These are phyloP conservation scores for Pterostichus madidus DNA, from an alignment of 2,888 invertebrate species.

Conservation along the genomic window DNA sequence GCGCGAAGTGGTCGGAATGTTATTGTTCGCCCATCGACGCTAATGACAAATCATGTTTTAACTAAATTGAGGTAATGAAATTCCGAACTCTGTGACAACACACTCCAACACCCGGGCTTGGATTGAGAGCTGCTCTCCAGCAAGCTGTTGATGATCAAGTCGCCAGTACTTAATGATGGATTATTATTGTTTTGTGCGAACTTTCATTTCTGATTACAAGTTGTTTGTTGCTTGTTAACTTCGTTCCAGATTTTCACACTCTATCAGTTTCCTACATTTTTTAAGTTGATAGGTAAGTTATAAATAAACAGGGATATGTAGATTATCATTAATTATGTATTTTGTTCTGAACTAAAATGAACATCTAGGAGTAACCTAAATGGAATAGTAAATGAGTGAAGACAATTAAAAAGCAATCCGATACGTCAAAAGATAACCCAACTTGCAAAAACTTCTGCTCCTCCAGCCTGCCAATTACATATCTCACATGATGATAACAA, in stretches of 20 bases:
- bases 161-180: constrained; percentile 26
- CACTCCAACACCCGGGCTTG: constrained; percentile 29
- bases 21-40: constrained; percentile 68
- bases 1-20: constrained; percentile 69
- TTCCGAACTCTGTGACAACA: constrained; percentile 71
- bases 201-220: constrained; percentile 28
- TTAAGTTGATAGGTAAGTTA: background rate
- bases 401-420: constrained; percentile 26
- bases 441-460: background rate
- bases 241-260: background rate
- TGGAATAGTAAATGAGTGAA: background rate
- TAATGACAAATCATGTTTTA: constrained; percentile 76
- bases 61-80: constrained; percentile 76
- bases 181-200: constrained; percentile 9
- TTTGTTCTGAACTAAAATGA: constrained; percentile 1
- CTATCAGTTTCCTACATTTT: too few species aligned
- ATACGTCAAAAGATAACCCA: constrained; percentile 40
- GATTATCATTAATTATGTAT: constrained; percentile 1
- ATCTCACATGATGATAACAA: constrained; percentile 17
- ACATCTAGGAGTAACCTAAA: background rate
- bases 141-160: background rate
- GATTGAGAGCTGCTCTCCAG: constrained; percentile 32
- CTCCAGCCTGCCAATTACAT: constrained; percentile 10
- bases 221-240: constrained; percentile 3
- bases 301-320: background rate